phyloP scores from a whole-genome alignment of 2,113 vertebrate species.

The Origma solitaria region DNA sequence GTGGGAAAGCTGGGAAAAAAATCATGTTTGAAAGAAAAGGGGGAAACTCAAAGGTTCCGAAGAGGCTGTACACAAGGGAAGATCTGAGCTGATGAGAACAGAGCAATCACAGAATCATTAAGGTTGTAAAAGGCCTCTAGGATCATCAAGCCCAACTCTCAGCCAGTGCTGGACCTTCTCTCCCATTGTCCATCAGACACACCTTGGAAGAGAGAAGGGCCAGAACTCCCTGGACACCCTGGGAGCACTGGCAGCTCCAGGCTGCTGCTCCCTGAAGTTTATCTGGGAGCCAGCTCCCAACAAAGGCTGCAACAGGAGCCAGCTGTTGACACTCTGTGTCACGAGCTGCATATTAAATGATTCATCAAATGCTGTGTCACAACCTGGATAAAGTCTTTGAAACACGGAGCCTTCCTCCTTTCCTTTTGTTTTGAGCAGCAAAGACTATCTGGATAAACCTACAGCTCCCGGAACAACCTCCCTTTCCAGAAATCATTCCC shows the following conservation, averaged over 20 bases:
- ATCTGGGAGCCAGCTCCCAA: not conserved
- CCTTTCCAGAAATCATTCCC: not conserved
- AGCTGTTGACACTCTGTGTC: slow-evolving; percentile 13
- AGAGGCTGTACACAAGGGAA: not conserved
- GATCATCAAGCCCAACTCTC: not conserved
- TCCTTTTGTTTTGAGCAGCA: not conserved
- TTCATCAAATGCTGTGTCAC: slow-evolving; percentile 57
- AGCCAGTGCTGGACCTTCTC: not conserved
- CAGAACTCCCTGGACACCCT: not conserved
- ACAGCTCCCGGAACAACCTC: not conserved
- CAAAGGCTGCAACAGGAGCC: slow-evolving; percentile 45
- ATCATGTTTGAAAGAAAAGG: not conserved
- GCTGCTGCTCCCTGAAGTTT: slow-evolving; percentile 19
- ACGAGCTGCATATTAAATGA: slow-evolving; percentile 42
- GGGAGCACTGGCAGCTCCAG: not conserved
- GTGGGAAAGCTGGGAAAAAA: not conserved
- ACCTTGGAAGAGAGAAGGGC: not conserved
- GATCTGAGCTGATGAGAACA: not conserved
- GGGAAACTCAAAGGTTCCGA: not conserved
- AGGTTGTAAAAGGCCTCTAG: not conserved
- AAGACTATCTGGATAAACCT: not conserved
- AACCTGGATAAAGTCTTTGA: slow-evolving; percentile 10
- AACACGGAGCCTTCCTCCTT: not conserved
- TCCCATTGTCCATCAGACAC: not conserved
- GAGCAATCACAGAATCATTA: not conserved